Evolutionary conservation across 2,797 vertebrate species (phyloP).

Genomic region (Moxostoma hubbsi): DNA sequence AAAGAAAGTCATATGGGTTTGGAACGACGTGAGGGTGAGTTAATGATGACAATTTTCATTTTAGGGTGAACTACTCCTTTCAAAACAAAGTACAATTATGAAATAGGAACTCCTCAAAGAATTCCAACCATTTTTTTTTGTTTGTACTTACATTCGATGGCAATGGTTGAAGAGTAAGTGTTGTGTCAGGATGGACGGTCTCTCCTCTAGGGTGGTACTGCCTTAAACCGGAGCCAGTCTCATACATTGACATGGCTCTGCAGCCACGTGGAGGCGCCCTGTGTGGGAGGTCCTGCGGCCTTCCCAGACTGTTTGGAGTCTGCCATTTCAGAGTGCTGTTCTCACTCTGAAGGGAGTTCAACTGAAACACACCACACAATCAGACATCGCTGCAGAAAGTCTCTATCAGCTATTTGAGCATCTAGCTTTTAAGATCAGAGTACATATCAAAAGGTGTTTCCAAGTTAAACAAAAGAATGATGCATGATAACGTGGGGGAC

Average conservation of each 20-base stretch:
- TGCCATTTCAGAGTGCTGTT: constrained; percentile 93
- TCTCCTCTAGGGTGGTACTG: constrained; percentile 89
- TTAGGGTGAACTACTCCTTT: no score
- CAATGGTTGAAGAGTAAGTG: constrained; percentile 89
- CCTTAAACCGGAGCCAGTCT: constrained; percentile 92
- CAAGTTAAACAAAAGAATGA: no score
- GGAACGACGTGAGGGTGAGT: no score
- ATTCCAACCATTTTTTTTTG: not conserved
- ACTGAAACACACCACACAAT: constrained; percentile 84
- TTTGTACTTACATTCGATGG: constrained; percentile 90
- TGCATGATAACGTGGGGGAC: no score
- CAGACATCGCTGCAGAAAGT: constrained; percentile 17
- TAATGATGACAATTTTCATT: no score
- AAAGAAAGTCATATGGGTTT: no score
- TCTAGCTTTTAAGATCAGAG: no score
- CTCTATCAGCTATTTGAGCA: no score
- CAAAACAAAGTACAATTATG: not conserved
- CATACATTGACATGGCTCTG: constrained; percentile 98
- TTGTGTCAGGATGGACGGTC: constrained; percentile 83
- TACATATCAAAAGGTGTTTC: no score
- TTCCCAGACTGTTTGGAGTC: constrained; percentile 82
- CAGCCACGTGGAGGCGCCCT: constrained; percentile 87
- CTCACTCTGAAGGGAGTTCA: constrained; percentile 95
- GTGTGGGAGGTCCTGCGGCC: constrained; percentile 80
- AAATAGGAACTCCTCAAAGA: constrained; percentile 32